Conservation (phyloP, 2,888 invertebrate genomes). For the Danaus chrysippus region DNA sequence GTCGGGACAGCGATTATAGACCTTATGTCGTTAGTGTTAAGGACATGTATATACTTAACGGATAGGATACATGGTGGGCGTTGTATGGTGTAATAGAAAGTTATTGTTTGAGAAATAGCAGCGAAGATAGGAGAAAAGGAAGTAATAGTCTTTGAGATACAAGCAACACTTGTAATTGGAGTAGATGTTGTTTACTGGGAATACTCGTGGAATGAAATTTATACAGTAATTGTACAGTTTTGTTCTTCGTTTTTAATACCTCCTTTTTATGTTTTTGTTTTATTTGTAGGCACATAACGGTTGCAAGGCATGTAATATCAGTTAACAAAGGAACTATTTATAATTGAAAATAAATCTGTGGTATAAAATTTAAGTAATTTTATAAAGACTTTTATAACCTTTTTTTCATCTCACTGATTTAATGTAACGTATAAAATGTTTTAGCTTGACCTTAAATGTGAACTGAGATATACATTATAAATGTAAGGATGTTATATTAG, state of each 20-base stretch:
- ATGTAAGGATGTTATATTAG: neutral
- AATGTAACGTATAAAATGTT: no score
- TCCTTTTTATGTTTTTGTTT: no score
- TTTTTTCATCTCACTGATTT: no score
- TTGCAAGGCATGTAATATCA: no score
- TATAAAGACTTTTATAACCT: no score
- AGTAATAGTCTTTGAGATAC: slow-evolving; percentile 28
- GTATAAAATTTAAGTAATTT: no score
- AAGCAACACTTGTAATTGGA: slow-evolving; percentile 17
- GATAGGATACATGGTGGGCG: slow-evolving; percentile 25
- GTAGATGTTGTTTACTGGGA: slow-evolving; percentile 22
- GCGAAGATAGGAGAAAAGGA: slow-evolving; percentile 28
- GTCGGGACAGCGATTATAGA: slow-evolving; percentile 11
- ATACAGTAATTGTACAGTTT: neutral
- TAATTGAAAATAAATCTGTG: no score
- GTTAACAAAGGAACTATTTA: no score
- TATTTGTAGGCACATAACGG: no score
- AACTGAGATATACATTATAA: neutral
- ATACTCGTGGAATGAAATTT: slow-evolving; percentile 1
- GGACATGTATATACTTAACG: slow-evolving; percentile 5
- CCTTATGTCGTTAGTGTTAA: slow-evolving; percentile 18
- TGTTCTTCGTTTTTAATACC: neutral
- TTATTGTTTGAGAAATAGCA: slow-evolving; percentile 30
- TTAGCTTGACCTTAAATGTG: neutral
- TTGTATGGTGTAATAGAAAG: slow-evolving; percentile 27